Evolutionary conservation across 2,113 vertebrate genomes (phyloP).

Genomic region (Megatriorchis doriae): DNA sequence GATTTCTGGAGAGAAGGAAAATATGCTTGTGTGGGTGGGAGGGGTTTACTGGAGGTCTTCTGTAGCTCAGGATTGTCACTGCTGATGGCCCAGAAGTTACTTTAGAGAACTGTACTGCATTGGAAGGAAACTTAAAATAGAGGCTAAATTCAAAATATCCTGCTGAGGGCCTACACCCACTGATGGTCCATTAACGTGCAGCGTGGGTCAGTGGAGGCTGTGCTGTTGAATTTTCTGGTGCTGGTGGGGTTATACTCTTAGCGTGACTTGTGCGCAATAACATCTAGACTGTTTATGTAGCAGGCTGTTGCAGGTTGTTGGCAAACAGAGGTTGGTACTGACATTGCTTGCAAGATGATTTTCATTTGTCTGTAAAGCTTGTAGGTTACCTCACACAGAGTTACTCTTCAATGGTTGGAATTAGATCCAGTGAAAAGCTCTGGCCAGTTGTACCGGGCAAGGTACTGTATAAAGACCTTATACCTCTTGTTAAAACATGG

Average conservation of each 20-base stretch:
- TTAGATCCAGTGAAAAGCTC: background rate
- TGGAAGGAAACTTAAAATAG: background rate
- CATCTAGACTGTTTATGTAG: background rate
- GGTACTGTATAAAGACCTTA: background rate
- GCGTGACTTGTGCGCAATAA: background rate
- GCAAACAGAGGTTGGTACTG: background rate
- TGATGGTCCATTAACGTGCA: background rate
- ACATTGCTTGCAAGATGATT: background rate
- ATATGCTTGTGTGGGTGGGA: background rate
- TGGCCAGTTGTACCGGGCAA: background rate
- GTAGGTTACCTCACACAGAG: rapidly evolving
- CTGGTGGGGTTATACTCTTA: background rate
- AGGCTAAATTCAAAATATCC: background rate
- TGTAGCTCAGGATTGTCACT: background rate
- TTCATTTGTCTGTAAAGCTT: background rate
- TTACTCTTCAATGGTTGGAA: background rate
- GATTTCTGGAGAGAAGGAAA: background rate
- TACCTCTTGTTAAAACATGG: background rate
- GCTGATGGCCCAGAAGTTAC: background rate
- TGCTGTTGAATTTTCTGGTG: background rate
- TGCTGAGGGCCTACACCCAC: background rate
- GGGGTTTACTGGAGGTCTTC: background rate
- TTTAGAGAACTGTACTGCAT: background rate
- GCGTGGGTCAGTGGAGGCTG: background rate
- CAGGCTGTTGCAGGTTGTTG: background rate